Evolutionary conservation across 1,140 invertebrate species (phyloP).

Genomic region (Rhopalosiphum padi): DNA sequence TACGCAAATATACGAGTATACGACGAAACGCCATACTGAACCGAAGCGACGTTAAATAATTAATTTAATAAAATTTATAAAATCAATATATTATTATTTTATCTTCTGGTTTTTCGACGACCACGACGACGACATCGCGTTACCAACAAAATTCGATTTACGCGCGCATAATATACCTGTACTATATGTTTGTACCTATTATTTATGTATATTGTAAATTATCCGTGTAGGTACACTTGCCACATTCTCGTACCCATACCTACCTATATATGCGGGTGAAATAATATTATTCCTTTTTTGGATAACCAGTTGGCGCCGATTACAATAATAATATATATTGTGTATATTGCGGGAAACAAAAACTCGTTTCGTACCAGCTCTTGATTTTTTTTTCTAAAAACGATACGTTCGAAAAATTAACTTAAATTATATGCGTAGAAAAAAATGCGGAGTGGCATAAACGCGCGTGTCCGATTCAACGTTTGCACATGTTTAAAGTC

Average conservation of each 20-base stretch:
- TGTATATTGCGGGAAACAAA: background rate
- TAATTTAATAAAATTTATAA: background rate
- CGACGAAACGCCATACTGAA: too few relatives aligned
- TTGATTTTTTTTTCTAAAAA: conserved; percentile 25
- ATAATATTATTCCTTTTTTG: conserved; percentile 14
- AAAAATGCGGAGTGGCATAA: conserved; percentile 5
- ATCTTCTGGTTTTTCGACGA: background rate
- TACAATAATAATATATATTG: conserved; percentile 24
- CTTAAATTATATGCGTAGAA: background rate
- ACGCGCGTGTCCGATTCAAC: conserved; percentile 11
- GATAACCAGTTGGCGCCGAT: conserved; percentile 5
- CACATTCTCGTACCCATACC: conserved; percentile 1
- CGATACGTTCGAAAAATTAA: background rate
- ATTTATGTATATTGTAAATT: conserved; percentile 4
- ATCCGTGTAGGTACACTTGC: background rate
- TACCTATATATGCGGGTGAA: background rate
- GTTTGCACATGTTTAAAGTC: conserved; percentile 34
- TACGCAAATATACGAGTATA: background rate
- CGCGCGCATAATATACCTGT: background rate
- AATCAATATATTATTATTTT: background rate
- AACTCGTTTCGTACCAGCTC: conserved; percentile 21
- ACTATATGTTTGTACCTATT: background rate
- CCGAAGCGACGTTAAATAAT: background rate
- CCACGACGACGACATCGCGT: background rate
- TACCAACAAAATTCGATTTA: background rate